These are phyloP conservation scores for Leguminivora glycinivorella DNA, from an alignment of 1,140 invertebrate genomes.

Conservation along the genomic window DNA sequence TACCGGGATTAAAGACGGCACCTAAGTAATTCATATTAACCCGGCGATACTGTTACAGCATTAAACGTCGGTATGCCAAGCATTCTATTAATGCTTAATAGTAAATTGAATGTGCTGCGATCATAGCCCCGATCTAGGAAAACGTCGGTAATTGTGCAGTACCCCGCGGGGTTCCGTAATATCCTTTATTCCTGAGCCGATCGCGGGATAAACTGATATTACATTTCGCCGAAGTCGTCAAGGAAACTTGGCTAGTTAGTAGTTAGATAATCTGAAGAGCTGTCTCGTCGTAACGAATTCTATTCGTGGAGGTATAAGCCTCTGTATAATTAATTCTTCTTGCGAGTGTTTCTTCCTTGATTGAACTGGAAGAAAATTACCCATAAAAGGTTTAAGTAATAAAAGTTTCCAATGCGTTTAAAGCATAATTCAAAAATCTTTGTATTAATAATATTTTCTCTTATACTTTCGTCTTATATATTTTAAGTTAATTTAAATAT, in stretches of 20 bases:
- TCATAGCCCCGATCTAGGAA: constrained; percentile 25
- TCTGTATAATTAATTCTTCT: neutral
- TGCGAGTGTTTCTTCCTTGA: neutral
- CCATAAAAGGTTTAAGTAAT: neutral
- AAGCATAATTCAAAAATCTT: no score
- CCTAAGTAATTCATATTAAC: constrained; percentile 54
- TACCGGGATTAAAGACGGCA: constrained; percentile 39
- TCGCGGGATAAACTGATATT: constrained; percentile 19
- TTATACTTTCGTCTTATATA: no score
- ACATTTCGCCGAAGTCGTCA: constrained; percentile 22
- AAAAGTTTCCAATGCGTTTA: no score
- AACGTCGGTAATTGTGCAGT: constrained; percentile 30
- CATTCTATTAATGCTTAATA: constrained; percentile 45
- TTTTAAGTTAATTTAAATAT: no score
- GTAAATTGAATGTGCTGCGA: constrained; percentile 42
- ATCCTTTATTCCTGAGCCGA: constrained; percentile 14
- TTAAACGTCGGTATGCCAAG: constrained; percentile 42
- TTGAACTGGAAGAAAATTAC: constrained; percentile 1
- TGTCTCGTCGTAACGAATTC: constrained; percentile 4
- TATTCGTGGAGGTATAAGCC: neutral
- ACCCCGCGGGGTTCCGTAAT: constrained; percentile 12
- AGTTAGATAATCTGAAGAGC: neutral
- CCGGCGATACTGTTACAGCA: constrained; percentile 40
- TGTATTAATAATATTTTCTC: no score
- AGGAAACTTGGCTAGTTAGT: neutral